A percentile compares a stretch with the other conserved stretches of the same genome.
These are phyloP conservation scores for Tortricodes alternella DNA, from an alignment of 2,888 invertebrate species.

Conservation along the genomic window DNA sequence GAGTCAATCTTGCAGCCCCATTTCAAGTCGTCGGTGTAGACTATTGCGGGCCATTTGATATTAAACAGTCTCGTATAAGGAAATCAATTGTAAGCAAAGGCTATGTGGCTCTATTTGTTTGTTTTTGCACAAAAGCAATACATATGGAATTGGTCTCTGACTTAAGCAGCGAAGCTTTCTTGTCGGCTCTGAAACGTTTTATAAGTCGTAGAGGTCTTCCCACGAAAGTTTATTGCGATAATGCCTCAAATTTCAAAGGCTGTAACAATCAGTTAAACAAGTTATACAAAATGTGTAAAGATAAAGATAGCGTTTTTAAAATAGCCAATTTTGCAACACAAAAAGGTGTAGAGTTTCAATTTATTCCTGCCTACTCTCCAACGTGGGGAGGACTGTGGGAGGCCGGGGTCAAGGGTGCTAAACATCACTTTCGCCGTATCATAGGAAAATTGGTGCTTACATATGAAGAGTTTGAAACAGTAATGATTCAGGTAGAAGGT, in stretches of 20 bases:
- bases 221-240: not conserved
- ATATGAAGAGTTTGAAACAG: slow-evolving; percentile 14
- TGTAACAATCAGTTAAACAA: not conserved
- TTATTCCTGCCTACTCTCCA: not conserved
- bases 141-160: not conserved
- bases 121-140: not conserved
- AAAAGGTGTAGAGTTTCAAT: not conserved
- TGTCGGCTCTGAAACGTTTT: not conserved
- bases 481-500: slow-evolving; percentile 12
- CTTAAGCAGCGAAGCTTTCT: not conserved
- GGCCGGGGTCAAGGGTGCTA: slow-evolving; percentile 1
- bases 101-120: not conserved
- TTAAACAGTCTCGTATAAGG: not conserved
- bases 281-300: not conserved
- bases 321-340: not conserved
- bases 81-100: not conserved
- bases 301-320: not conserved
- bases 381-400: slow-evolving; percentile 12
- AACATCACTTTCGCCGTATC: slow-evolving; percentile 13
- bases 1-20: not conserved
- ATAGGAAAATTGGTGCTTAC: slow-evolving; percentile 11
- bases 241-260: not conserved
- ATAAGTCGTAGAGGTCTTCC: not conserved
- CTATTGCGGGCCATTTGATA: not conserved
- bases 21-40: not conserved